A percentile compares a stretch with the other conserved stretches of the same genome.
Conservation (phyloP, 2,888 invertebrate species). For the Therioaphis trifolii region DNA sequence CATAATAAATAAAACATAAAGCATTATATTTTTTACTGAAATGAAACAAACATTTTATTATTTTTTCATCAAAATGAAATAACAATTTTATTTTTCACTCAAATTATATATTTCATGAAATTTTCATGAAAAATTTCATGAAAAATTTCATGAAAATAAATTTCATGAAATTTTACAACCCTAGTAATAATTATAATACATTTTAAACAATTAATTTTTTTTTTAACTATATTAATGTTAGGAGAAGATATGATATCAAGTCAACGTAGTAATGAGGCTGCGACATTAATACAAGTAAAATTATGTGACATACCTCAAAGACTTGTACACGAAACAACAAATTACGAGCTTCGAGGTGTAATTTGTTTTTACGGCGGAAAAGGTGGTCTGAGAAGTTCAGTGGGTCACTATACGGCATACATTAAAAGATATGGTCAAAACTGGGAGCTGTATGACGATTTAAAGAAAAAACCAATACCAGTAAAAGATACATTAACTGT, state of each 20-base stretch:
- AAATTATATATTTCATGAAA: too few relatives aligned
- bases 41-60: too few relatives aligned
- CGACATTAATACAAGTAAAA: background rate
- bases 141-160: background rate
- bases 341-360: background rate
- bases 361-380: constrained; percentile 2
- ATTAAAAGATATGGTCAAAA: constrained; percentile 8
- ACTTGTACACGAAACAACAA: background rate
- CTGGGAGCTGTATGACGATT: constrained; percentile 18
- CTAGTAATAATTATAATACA: too few relatives aligned
- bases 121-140: too few relatives aligned
- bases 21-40: too few relatives aligned
- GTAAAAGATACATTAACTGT: background rate
- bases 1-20: too few relatives aligned
- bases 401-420: constrained; percentile 6
- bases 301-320: background rate
- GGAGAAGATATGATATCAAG: constrained; percentile 6
- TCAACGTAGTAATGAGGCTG: background rate
- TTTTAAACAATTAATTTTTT: background rate
- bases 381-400: too few relatives aligned
- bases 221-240: background rate
- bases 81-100: too few relatives aligned
- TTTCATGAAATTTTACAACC: background rate
- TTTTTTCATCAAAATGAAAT: too few relatives aligned
- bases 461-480: constrained; percentile 29